phyloP scores from a whole-genome alignment of 2,113 vertebrate species.

The Lampris incognitus region DNA sequence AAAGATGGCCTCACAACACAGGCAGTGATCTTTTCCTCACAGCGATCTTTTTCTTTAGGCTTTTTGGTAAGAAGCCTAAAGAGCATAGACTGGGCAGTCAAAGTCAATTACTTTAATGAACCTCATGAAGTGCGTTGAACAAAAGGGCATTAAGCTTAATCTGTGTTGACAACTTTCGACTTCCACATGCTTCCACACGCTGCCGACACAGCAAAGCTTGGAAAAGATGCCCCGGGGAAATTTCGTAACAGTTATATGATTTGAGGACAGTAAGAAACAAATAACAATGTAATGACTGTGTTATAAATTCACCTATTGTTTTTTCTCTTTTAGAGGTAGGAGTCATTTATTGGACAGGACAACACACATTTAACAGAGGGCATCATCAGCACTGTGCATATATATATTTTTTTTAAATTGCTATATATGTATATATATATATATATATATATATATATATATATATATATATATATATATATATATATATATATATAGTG shows the following conservation, averaged over 20 bases:
- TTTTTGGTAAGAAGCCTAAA: neutral
- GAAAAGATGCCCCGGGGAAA: neutral
- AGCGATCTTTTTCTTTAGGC: neutral
- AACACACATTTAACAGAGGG: neutral
- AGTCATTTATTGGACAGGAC: too few species aligned
- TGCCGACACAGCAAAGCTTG: neutral
- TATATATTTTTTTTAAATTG: too few species aligned
- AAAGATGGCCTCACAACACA: neutral
- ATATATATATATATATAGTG: too few species aligned
- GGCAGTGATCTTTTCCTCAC: neutral
- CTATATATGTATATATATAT: too few species aligned
- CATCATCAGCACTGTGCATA: neutral
- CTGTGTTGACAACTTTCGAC: neutral
- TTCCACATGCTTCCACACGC: neutral
- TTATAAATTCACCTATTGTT: too few species aligned
- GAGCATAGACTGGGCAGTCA: neutral
- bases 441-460: too few species aligned
- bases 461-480: too few species aligned
- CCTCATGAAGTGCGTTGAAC: neutral
- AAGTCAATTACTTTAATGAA: constrained; percentile 14
- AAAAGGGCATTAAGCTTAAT: neutral
- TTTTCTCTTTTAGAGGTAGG: too few species aligned
- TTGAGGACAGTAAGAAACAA: too few species aligned
- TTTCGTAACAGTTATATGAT: too few species aligned
- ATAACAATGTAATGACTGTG: too few species aligned